Evolutionary conservation across 2,797 vertebrate species (phyloP).

Genomic region (Gallinago solitaria): DNA sequence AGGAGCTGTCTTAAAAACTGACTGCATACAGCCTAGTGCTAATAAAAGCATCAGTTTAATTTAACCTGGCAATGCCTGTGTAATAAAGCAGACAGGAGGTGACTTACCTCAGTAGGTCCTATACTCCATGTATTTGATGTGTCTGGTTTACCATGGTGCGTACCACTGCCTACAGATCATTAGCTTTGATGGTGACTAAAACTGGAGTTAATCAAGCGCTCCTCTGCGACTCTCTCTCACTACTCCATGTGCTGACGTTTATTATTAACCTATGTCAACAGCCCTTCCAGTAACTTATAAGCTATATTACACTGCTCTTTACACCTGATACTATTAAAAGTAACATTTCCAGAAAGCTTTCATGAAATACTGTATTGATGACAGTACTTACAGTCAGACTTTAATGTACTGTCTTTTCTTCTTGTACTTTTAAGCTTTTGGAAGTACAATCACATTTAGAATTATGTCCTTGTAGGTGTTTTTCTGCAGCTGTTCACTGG

Average conservation of each 20-base stretch:
- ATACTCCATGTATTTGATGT: not conserved
- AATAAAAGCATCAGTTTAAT: conserved; percentile 3
- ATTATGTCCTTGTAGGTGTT: not conserved
- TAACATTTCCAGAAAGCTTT: conserved; percentile 34
- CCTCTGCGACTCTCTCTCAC: not conserved
- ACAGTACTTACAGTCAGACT: not conserved
- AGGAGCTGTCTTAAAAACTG: not conserved
- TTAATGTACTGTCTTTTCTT: not conserved
- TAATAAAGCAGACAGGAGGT: not conserved
- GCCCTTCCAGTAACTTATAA: conserved; percentile 25
- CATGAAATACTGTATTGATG: not conserved
- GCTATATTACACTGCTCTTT: not conserved
- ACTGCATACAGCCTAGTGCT: not conserved
- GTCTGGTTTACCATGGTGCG: not conserved
- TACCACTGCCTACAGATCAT: not conserved
- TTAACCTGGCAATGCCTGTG: not conserved
- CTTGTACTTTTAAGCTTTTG: not conserved
- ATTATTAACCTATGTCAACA: conserved; percentile 35
- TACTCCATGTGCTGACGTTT: not conserved
- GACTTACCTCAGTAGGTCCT: not conserved
- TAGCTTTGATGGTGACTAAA: conserved; percentile 1
- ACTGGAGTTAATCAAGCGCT: not conserved
- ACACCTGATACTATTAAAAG: conserved; percentile 26
- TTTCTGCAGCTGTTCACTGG: conserved; percentile 2
- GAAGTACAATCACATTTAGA: not conserved